Base-by-base conservation (phyloP, 2,797 vertebrate genomes). In the Gymnodraco acuticeps region DNA sequence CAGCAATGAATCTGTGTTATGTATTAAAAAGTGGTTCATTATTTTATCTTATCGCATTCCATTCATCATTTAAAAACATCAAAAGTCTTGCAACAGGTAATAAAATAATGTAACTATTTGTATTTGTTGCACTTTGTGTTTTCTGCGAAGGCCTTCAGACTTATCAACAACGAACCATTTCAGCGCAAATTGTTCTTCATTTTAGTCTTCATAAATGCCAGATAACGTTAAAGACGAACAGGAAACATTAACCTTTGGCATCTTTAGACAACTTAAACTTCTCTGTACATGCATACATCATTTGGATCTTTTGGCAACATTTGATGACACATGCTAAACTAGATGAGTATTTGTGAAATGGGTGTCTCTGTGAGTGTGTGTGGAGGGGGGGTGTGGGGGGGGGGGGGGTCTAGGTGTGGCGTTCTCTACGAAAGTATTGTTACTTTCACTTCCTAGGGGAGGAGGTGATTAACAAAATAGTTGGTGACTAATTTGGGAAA, bases 401-500 rank as follows among this genome's bases (percentile, higher is more conserved):
- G 27, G 7, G n/a, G 19, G 62, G 54, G n/a, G 47, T 58, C 48
- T 14, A 84, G 70, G 82, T 72, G 86, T 78, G 77, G 73, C 14
- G 63, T 42, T 65, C 59, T 73, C 43, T 73, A 45, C 64, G 67
- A 51, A 71, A 41, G 59, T 61, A 77, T 77, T 80, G 77, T 87
- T 81, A 85, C 88, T 90, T 91, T 93, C 83, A 81, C 90, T 89
- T 93, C 86, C 87, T 84, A 65, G 70, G 88, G 87, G 75, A 89
- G 77, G 80, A 86, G 81, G 85, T 82, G 88, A 90, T 85, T 90
- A 91, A 92, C 80, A 62, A 59, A 83, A 63, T 82, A 88, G 64
- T 73, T 50, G 74, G 80, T 94, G 92, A 93, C 91, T 94, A 91
- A 94, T 87, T 93, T 90, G 84, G 88, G 86, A 85, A 90, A 88